Conservation (phyloP, 2,888 invertebrate genomes). For the Leuctra nigra region DNA sequence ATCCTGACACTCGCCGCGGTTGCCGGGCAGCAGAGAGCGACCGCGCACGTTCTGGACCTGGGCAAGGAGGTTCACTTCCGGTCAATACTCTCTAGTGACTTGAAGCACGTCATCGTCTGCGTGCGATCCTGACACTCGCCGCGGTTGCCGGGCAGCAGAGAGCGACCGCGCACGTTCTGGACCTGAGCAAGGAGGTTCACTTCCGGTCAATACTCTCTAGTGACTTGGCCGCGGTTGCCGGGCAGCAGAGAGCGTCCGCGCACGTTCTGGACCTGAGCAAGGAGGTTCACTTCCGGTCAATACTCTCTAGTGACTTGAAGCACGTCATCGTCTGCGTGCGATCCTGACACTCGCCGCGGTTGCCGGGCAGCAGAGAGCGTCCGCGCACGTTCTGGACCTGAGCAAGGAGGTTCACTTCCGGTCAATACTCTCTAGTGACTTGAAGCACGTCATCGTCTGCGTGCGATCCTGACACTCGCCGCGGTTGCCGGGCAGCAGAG, state of each 20-base stretch:
- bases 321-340: conserved; percentile 56
- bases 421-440: too few relatives aligned
- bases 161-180: conserved; percentile 58
- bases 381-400: conserved; percentile 55
- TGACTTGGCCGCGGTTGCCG: conserved; percentile 47
- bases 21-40: conserved; percentile 56
- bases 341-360: conserved; percentile 57
- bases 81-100: too few relatives aligned
- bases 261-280: too few relatives aligned
- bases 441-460: conserved; percentile 59
- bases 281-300: too few relatives aligned
- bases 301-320: conserved; percentile 60
- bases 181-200: conserved; percentile 34
- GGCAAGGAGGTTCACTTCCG: conserved; percentile 29
- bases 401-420: conserved; percentile 29
- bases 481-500: conserved; percentile 58
- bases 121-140: conserved; percentile 56
- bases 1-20: conserved; percentile 57
- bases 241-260: conserved; percentile 62
- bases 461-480: conserved; percentile 56
- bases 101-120: conserved; percentile 59
- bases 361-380: conserved; percentile 56
- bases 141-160: conserved; percentile 58
- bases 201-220: too few relatives aligned
- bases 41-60: conserved; percentile 55